Percentiles rank a stretch among this genome's conserved stretches.
These are phyloP conservation scores for Tor tambroides DNA, from an alignment of 2,113 vertebrate species.

Conservation along the genomic window DNA sequence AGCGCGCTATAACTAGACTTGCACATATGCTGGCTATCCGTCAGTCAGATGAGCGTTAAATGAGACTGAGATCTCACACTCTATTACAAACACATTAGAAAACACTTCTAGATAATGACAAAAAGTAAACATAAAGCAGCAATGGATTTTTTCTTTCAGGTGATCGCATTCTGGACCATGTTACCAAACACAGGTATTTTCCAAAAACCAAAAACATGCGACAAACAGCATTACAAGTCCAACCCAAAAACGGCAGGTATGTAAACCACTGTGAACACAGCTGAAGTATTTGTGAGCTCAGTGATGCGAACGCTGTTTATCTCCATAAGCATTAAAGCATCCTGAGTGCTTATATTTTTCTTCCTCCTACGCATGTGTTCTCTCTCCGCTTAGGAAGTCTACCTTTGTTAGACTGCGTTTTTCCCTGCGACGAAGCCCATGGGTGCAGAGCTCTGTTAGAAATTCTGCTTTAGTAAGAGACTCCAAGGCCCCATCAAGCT, in stretches of 20 bases:
- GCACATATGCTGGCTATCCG: constrained; percentile 5
- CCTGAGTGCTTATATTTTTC: constrained; percentile 45
- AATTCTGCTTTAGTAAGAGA: constrained; percentile 49
- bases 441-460: constrained; percentile 44
- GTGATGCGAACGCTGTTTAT: constrained; percentile 1
- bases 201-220: too few relatives aligned
- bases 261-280: constrained; percentile 3
- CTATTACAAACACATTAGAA: not conserved
- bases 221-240: constrained; percentile 14
- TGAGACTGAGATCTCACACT: not conserved
- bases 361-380: constrained; percentile 48
- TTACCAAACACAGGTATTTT: not conserved
- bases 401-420: constrained; percentile 50
- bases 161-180: not conserved
- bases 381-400: constrained; percentile 46
- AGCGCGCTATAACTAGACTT: constrained; percentile 18
- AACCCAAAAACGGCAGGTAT: not conserved
- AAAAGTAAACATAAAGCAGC: not conserved
- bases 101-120: too few relatives aligned
- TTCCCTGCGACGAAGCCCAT: constrained; percentile 43
- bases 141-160: not conserved
- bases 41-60: constrained; percentile 1
- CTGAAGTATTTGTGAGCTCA: constrained; percentile 18
- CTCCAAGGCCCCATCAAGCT: constrained; percentile 52
- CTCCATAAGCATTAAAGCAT: constrained; percentile 33